Base-by-base conservation (phyloP, 2,888 invertebrate genomes). In the Ophion costatus region DNA sequence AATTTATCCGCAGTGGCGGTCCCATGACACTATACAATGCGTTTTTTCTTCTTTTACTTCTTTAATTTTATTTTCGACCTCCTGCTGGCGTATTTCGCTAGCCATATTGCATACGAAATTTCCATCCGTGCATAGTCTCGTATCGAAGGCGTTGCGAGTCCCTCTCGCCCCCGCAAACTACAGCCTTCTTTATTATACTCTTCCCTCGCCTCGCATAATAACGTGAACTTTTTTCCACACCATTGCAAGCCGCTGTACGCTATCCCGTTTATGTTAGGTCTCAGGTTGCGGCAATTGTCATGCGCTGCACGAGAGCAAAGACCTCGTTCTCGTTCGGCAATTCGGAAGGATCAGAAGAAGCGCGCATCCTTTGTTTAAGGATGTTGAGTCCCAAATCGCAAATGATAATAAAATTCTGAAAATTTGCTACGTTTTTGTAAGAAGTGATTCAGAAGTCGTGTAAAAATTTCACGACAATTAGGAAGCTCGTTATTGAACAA, bases 151-250 rank as follows among this genome's bases (percentile, higher is more conserved):
- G 42, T 42, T 76, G 61, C 51, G 69, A 75, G 45, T 59, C 29
- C 33, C 59, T 17, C 24, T 10, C 59, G 61, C 73, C 56, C 11
- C 45, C 59, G 66, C 66, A 24, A 75, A 45, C 38, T 70, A 76
- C 70, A 59, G 42, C 20, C 45, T 80, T 80, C 70, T 64, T 24
- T 64, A 79, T 75, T 75, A 75, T 66, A 71, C 42, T 29, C 51
- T 45, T 45, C 51, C 38, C 51, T 29, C 73, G 73, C 51, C 77
- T 61, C 61, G 84, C 77, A 84, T 84, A 80, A 80, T 69, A 69
- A 42, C 77, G 61, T 57, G 45, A 51, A 33, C 17, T 63, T 80
- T 84, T 77, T 71, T 51, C 20, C 45, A 73, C 51, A 56, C 24
- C 24, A 24, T 51, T 33, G 63, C n/a, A 51, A 56, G 24, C 24